Conservation (phyloP, 2,888 invertebrate species). For the Mycogona germanica region DNA sequence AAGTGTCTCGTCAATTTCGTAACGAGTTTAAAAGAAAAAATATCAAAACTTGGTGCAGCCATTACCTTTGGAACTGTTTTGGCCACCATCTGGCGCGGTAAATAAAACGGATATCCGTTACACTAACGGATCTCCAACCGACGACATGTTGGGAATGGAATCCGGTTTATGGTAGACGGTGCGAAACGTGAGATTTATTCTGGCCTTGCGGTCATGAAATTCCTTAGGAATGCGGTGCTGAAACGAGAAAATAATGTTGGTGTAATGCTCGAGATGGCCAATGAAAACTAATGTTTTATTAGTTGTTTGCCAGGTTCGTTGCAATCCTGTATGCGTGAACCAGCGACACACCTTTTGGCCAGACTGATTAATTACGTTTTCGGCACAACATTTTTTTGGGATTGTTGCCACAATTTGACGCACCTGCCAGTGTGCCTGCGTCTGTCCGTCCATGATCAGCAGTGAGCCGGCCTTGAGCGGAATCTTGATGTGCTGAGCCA, state of each 20-base stretch:
- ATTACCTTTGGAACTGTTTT: not conserved
- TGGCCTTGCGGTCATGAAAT: constrained; percentile 32
- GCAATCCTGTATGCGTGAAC: too few species aligned
- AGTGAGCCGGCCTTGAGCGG: constrained; percentile 37
- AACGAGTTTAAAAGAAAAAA: too few species aligned
- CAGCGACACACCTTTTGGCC: too few species aligned
- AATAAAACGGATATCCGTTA: constrained; percentile 45
- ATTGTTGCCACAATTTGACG: too few species aligned
- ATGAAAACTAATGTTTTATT: too few species aligned
- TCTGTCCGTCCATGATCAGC: constrained; percentile 39
- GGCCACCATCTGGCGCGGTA: constrained; percentile 45
- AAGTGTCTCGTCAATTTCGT: too few species aligned
- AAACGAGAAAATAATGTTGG: constrained; percentile 22
- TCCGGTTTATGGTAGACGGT: constrained; percentile 16
- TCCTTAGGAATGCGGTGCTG: constrained; percentile 35
- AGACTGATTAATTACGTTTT: too few species aligned
- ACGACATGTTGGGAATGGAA: too few species aligned
- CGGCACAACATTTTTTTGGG: too few species aligned
- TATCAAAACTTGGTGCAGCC: not conserved
- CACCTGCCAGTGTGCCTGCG: constrained; percentile 40
- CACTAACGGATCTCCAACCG: too few species aligned
- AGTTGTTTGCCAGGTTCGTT: too few species aligned
- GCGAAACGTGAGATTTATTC: constrained; percentile 35
- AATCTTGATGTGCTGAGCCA: constrained; percentile 27
- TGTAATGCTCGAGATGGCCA: too few species aligned